Conservation (phyloP, 2,888 invertebrate genomes). For the Rhaphigaster nebulosa region DNA sequence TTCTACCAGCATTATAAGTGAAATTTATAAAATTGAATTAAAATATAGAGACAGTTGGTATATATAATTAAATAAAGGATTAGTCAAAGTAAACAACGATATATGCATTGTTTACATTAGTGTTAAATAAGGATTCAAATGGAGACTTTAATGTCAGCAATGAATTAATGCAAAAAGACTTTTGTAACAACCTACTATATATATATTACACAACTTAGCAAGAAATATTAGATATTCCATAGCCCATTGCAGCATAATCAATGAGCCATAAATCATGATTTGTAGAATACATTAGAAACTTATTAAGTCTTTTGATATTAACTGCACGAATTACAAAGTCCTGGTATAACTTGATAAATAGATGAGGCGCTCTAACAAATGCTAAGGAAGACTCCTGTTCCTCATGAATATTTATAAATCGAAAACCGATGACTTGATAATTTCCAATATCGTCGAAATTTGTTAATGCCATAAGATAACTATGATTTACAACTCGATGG, state of each 20-base stretch:
- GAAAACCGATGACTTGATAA: conserved; percentile 17
- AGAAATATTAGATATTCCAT: not conserved
- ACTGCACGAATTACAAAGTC: not conserved
- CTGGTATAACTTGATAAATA: not conserved
- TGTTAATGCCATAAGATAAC: not conserved
- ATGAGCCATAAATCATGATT: not conserved
- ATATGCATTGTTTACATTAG: too few species aligned
- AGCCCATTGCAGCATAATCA: not conserved
- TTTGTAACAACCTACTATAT: too few species aligned
- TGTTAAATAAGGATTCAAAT: too few species aligned
- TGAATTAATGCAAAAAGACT: too few species aligned
- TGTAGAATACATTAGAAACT: not conserved
- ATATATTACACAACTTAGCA: too few species aligned
- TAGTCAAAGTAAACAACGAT: too few species aligned
- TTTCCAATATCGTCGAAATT: not conserved
- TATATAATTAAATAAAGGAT: too few species aligned
- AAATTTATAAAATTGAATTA: too few species aligned
- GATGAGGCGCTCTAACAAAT: not conserved
- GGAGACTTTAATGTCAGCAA: too few species aligned
- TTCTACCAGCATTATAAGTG: too few species aligned
- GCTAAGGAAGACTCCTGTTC: not conserved
- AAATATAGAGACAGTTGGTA: too few species aligned
- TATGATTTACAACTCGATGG: not conserved
- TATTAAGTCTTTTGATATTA: not conserved
- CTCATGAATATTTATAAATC: conserved; percentile 30